Percentiles rank a stretch among this genome's conserved stretches.
Conservation (phyloP, 2,888 invertebrate species). For the Antitype chi region DNA sequence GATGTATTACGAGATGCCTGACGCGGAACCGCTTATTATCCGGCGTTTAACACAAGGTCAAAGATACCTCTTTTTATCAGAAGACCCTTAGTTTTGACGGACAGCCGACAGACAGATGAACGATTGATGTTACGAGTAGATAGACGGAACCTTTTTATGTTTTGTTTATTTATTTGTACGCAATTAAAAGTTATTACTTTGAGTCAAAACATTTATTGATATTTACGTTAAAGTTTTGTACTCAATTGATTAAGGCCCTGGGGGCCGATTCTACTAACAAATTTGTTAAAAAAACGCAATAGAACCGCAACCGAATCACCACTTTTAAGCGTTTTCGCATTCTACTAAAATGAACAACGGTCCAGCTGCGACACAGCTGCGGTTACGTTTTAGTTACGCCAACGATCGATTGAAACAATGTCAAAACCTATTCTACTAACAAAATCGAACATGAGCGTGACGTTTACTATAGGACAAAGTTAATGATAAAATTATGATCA, state of each 20-base stretch:
- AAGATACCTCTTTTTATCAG: conserved; percentile 52
- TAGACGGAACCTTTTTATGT: conserved; percentile 53
- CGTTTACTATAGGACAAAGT: no score
- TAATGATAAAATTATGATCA: no score
- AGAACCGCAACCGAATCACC: no score
- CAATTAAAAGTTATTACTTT: conserved; percentile 50
- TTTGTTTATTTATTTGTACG: conserved; percentile 52
- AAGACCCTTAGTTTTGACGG: conserved; percentile 67
- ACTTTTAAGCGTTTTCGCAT: no score
- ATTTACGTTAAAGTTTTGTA: background rate
- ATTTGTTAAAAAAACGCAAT: no score
- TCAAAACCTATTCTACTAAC: no score
- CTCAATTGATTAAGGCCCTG: background rate
- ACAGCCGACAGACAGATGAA: conserved; percentile 61
- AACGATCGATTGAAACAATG: no score
- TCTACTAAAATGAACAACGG: no score
- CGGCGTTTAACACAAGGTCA: conserved; percentile 65
- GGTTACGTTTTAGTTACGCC: no score
- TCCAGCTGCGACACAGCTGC: no score
- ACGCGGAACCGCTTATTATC: conserved; percentile 66
- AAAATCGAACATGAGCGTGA: no score
- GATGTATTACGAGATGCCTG: conserved; percentile 63
- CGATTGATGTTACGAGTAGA: conserved; percentile 61
- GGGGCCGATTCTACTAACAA: no score
- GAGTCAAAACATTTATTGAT: conserved; percentile 27